Conservation (phyloP, 2,113 vertebrate genomes). For the Oncorhynchus keta region DNA sequence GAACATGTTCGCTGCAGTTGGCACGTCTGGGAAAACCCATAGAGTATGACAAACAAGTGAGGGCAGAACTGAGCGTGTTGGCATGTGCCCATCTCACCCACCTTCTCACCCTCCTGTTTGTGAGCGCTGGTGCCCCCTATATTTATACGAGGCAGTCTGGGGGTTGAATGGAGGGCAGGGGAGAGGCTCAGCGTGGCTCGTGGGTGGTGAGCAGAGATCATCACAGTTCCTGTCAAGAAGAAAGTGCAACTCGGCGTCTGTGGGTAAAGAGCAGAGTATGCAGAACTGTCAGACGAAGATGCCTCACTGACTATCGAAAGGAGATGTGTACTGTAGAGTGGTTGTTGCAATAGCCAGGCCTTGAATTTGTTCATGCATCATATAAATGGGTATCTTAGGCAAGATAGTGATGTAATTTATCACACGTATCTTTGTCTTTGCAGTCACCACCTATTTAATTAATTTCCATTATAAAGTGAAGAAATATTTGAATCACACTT, state of each 20-base stretch:
- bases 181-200: conserved; percentile 15
- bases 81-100: conserved; percentile 48
- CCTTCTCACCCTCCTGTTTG: conserved; percentile 20
- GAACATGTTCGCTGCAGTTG: conserved; percentile 50
- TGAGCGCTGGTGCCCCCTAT: conserved; percentile 19
- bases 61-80: conserved; percentile 63
- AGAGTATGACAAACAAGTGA: conserved; percentile 40
- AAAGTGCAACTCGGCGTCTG: conserved; percentile 51
- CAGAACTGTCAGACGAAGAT: too few species aligned
- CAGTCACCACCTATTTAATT: too few species aligned
- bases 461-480: too few species aligned
- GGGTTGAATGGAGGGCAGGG: conserved; percentile 20
- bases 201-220: conserved; percentile 34
- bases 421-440: too few species aligned
- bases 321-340: too few species aligned
- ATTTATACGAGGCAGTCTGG: conserved; percentile 30
- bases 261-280: conserved; percentile 43
- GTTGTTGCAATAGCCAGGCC: too few species aligned
- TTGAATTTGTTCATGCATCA: too few species aligned
- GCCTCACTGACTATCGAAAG: too few species aligned
- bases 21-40: conserved; percentile 59
- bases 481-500: too few species aligned
- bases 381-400: too few species aligned
- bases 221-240: conserved; percentile 35
- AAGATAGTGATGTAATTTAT: too few species aligned